phyloP scores from a whole-genome alignment of 2,888 invertebrate genomes.

The Leptopterna dolabrata region DNA sequence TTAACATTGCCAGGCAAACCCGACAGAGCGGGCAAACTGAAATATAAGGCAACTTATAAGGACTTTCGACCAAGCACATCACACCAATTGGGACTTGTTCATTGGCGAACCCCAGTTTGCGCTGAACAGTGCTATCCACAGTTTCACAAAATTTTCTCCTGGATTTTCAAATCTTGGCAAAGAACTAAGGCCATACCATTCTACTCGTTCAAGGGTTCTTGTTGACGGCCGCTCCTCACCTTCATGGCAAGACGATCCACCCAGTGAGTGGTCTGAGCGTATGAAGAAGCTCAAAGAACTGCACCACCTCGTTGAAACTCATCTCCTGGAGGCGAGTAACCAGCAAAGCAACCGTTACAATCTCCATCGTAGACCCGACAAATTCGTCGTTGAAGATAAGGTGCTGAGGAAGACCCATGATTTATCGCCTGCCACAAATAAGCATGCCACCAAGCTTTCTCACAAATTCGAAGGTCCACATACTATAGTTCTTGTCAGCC shows the following conservation, averaged over 20 bases:
- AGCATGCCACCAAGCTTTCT: neutral
- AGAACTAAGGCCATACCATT: neutral
- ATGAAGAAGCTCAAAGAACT: slow-evolving; percentile 33
- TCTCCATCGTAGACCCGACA: slow-evolving; percentile 6
- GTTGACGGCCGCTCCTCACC: too few relatives aligned
- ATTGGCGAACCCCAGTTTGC: too few relatives aligned
- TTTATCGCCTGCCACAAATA: slow-evolving; percentile 19
- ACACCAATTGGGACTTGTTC: slow-evolving; percentile 63
- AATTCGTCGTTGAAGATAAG: neutral
- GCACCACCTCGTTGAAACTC: neutral
- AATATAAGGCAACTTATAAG: slow-evolving; percentile 65
- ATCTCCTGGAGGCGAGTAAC: too few relatives aligned
- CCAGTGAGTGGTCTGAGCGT: neutral
- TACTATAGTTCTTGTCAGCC: neutral
- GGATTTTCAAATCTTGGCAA: slow-evolving; percentile 56
- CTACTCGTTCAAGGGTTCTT: too few relatives aligned
- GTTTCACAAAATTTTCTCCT: too few relatives aligned
- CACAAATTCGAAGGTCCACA: slow-evolving; percentile 5
- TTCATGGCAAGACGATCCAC: too few relatives aligned
- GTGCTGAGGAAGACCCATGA: too few relatives aligned
- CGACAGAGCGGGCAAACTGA: slow-evolving; percentile 64
- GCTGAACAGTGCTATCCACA: too few relatives aligned
- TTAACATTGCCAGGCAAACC: slow-evolving; percentile 27
- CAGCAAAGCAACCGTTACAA: too few relatives aligned
- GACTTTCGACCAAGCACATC: slow-evolving; percentile 58